Evolutionary conservation across 2,888 invertebrate species (phyloP).

Genomic region (Pemphredon lugubris): DNA sequence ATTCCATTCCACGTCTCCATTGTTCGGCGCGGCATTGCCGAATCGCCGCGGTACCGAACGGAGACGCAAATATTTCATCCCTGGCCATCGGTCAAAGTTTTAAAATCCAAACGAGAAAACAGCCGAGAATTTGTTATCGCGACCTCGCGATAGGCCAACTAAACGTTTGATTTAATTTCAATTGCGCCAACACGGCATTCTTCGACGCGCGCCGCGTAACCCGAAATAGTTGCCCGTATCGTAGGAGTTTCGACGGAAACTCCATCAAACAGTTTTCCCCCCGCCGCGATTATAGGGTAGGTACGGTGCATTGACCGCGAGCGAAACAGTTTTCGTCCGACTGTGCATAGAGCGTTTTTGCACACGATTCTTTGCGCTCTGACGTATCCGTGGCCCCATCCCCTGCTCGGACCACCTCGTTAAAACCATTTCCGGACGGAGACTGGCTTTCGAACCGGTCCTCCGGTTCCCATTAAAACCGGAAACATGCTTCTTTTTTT

Average conservation of each 20-base stretch:
- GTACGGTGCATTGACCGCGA: background rate
- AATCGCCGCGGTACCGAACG: too few relatives aligned
- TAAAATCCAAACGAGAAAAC: too few relatives aligned
- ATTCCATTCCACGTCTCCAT: too few relatives aligned
- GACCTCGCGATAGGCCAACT: too few relatives aligned
- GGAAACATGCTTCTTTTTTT: slow-evolving; percentile 33
- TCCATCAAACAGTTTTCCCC: slow-evolving; percentile 5
- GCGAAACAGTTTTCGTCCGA: slow-evolving; percentile 17
- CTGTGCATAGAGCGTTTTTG: slow-evolving; percentile 17
- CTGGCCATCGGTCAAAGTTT: too few relatives aligned
- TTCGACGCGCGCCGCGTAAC: background rate
- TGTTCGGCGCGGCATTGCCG: too few relatives aligned
- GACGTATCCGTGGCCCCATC: slow-evolving; percentile 6
- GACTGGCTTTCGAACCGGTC: slow-evolving; percentile 32
- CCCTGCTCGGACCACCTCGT: slow-evolving; percentile 36
- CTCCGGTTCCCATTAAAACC: slow-evolving; percentile 37
- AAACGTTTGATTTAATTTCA: background rate
- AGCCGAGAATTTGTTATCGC: too few relatives aligned
- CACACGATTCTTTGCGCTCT: slow-evolving; percentile 26
- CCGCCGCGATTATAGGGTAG: slow-evolving; percentile 14
- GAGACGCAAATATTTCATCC: too few relatives aligned
- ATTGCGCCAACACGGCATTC: background rate
- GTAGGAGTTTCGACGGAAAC: slow-evolving; percentile 26
- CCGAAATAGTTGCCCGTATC: background rate
- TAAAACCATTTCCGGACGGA: slow-evolving; percentile 44